A percentile compares a stretch with the other conserved stretches of the same genome.
phyloP scores from a whole-genome alignment of 2,113 vertebrate species.

The Aythya baeri region DNA sequence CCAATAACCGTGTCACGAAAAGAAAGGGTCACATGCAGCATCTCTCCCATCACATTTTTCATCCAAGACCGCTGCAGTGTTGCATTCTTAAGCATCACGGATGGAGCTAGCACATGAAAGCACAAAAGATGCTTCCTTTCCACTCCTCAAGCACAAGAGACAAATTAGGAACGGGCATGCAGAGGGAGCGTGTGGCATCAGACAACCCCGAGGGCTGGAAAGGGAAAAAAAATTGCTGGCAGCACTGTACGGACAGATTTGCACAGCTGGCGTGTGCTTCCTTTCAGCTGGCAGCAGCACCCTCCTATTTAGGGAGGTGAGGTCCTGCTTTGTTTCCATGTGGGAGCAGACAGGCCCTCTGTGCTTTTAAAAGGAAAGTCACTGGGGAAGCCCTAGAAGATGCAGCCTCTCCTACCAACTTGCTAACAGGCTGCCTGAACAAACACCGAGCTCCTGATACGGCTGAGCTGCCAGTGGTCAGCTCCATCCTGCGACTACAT shows the following conservation, averaged over 20 bases:
- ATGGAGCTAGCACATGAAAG: not conserved
- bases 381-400: not conserved
- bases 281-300: slow-evolving; percentile 34
- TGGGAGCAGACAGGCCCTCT: not conserved
- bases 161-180: slow-evolving; percentile 18
- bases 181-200: not conserved
- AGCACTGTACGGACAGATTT: slow-evolving; percentile 33
- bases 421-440: not conserved
- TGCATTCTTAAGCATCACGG: not conserved
- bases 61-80: not conserved
- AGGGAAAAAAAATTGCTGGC: slow-evolving; percentile 37
- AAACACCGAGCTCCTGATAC: not conserved
- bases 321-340: slow-evolving; percentile 8
- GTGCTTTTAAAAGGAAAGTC: slow-evolving; percentile 5
- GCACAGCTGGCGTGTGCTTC: slow-evolving; percentile 44
- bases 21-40: not conserved
- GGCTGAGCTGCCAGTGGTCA: not conserved
- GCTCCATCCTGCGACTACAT: not conserved
- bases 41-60: not conserved
- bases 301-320: not conserved
- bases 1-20: not conserved
- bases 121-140: not conserved
- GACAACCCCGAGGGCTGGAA: not conserved
- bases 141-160: not conserved
- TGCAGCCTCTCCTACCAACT: not conserved